Base-by-base conservation (phyloP, 2,888 invertebrate genomes). In the Tupiocoris notatus region DNA sequence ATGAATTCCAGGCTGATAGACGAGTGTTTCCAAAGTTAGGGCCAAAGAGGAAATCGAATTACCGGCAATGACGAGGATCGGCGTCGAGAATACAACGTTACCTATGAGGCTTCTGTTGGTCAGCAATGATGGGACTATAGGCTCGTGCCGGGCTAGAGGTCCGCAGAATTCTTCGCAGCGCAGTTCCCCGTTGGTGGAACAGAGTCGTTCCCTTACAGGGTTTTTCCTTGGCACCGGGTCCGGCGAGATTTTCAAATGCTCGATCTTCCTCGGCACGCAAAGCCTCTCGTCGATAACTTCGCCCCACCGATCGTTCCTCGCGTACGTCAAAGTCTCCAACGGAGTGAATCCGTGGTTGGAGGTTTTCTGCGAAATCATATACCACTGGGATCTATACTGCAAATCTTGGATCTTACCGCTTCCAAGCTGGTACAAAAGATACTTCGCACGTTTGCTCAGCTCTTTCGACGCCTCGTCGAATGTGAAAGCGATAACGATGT, bases 401-500 rank as follows among this genome's bases (percentile, higher is more conserved):
- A 88, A 82, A 78, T 87, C 86, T 81, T 87, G 86, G 70, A 87
- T 84, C 82, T 85, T 84, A 57, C 86, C 86, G 79, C 87, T 87
- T 68, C 88, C 88, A 77, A 87, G 82, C 68, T 86, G 84, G 81
- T 85, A 86, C 57, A 88, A 82, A 24, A 86, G 80, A 77, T 85
- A 84, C 78, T 84, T 85, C 0, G 86, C 86, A 80, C 85, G 84
- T 66, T 84, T 83, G 57, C 85, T 85, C 39, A 88, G 85, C 84
- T 86, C 86, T 79, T 84, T 85, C 2, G 87, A 85, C 0, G 86
- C 87, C 81, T 88, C 88, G 81, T 88, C 88, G 81, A 85, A 86
- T 6, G 86, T 85, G 24, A 87, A 85, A 25, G 85, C 84, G 56
- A 87, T 83, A 1, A 88, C 82, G 70, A 88, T 86, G 77, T 87